A percentile compares a stretch with the other conserved stretches of the same genome.
Evolutionary conservation across 2,888 invertebrate species (phyloP).

Genomic region (Drosophila tripunctata): DNA sequence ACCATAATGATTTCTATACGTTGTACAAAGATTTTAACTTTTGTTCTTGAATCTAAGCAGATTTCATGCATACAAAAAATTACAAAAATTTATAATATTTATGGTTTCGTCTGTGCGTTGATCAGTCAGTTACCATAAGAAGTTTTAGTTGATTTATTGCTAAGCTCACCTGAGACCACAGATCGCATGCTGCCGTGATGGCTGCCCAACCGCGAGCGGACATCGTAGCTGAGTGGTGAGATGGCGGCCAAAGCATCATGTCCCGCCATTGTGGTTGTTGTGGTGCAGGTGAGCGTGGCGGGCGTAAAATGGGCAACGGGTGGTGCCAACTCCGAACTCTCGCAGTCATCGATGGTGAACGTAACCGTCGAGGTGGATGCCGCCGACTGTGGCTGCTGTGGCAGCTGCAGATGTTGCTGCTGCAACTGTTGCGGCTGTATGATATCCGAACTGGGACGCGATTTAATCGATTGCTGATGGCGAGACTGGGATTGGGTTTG

Average conservation of each 20-base stretch:
- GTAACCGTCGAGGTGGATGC: conserved; percentile 71
- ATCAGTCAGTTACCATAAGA: too few relatives aligned
- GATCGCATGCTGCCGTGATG: conserved; percentile 83
- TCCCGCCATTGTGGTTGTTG: conserved; percentile 68
- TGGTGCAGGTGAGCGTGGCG: conserved; percentile 60
- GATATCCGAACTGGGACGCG: conserved; percentile 71
- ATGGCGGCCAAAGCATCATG: conserved; percentile 45
- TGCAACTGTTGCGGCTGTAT: conserved; percentile 57
- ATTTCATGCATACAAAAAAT: too few relatives aligned
- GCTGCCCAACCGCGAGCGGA: conserved; percentile 76
- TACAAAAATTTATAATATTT: too few relatives aligned
- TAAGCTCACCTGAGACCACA: conserved; percentile 83
- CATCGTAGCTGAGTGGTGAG: conserved; percentile 65
- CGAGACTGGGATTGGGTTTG: conserved; percentile 30
- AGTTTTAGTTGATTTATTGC: not conserved
- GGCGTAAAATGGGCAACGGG: conserved; percentile 44
- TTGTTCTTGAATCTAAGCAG: too few relatives aligned
- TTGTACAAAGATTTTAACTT: too few relatives aligned
- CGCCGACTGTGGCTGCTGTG: conserved; percentile 26
- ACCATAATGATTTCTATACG: too few relatives aligned
- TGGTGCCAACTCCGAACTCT: conserved; percentile 28
- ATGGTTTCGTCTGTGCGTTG: too few relatives aligned
- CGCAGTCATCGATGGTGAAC: conserved; percentile 69
- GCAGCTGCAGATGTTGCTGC: conserved; percentile 29
- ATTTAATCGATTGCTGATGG: conserved; percentile 54